Evolutionary conservation across 2,113 vertebrate species (phyloP).

Genomic region (Arizona elegans): DNA sequence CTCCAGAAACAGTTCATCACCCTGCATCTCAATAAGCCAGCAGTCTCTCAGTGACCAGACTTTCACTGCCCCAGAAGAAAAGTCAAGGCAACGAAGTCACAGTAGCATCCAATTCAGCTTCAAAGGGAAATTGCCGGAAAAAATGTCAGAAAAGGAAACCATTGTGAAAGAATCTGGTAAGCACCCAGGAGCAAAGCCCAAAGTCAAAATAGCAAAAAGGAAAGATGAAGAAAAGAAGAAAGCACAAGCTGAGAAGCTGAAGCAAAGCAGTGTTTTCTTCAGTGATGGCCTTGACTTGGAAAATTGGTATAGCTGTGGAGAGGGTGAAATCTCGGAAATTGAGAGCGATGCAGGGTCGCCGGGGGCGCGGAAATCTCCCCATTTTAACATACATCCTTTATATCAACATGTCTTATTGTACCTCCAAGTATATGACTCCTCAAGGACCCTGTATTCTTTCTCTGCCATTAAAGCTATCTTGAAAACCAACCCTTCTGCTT

Average conservation of each 20-base stretch:
- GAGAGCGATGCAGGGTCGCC: constrained; percentile 94
- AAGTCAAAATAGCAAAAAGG: constrained; percentile 86
- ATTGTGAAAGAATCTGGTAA: constrained; percentile 76
- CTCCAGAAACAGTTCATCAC: constrained; percentile 90
- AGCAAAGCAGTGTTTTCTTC: constrained; percentile 88
- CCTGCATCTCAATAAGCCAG: constrained; percentile 83
- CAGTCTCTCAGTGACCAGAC: constrained; percentile 73
- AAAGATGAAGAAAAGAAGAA: constrained; percentile 92
- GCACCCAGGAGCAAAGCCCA: constrained; percentile 91
- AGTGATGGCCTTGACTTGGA: constrained; percentile 96
- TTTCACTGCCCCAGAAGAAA: constrained; percentile 71
- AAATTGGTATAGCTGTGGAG: constrained; percentile 99
- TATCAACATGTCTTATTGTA: constrained; percentile 98
- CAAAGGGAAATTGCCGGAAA: constrained; percentile 89
- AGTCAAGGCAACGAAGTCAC: constrained; percentile 86
- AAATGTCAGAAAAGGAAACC: constrained; percentile 83
- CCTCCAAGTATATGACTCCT: constrained; percentile 94
- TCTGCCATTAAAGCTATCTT: constrained; percentile 92
- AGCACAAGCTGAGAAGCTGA: constrained; percentile 80
- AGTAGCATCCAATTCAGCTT: constrained; percentile 94
- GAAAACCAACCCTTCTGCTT: constrained; percentile 86
- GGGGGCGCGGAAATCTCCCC: constrained; percentile 76
- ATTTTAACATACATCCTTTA: constrained; percentile 91
- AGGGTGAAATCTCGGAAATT: constrained; percentile 97
- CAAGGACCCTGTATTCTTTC: constrained; percentile 90